A percentile compares a stretch with the other conserved stretches of the same genome.
phyloP scores from a whole-genome alignment of 2,113 vertebrate genomes.

The Stomatorhinus ivindoensis region DNA sequence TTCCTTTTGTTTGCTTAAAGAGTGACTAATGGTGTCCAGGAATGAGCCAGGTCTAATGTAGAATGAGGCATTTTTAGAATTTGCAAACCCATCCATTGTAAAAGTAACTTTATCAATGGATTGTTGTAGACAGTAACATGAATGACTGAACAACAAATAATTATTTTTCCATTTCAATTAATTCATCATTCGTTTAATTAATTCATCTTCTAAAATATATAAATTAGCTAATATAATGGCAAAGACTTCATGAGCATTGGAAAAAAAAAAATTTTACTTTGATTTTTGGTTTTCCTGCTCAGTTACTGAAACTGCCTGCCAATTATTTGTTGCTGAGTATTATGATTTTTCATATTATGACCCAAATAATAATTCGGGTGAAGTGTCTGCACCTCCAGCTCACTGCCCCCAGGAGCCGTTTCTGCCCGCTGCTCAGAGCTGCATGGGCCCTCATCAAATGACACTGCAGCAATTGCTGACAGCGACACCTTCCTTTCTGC shows the following conservation, averaged over 20 bases:
- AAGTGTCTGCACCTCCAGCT: background rate
- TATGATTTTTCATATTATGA: background rate
- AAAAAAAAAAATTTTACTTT: background rate
- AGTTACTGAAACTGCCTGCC: background rate
- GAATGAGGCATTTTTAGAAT: background rate
- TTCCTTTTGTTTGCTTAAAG: background rate
- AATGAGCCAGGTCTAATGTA: background rate
- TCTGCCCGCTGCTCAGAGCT: background rate
- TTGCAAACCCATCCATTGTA: background rate
- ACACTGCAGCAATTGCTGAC: background rate
- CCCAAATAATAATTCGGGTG: background rate
- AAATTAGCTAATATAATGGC: too few relatives aligned
- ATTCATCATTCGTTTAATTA: background rate
- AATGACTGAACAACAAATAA: background rate
- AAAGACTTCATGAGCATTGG: too few relatives aligned
- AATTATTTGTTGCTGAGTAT: background rate
- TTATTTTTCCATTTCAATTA: background rate
- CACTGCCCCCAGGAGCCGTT: background rate
- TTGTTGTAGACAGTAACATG: background rate
- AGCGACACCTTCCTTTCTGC: background rate
- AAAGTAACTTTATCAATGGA: background rate
- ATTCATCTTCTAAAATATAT: background rate
- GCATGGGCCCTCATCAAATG: background rate
- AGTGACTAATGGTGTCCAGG: background rate
- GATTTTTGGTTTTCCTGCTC: background rate